These are phyloP conservation scores for Agraylea sexmaculata DNA, from an alignment of 1,140 invertebrate genomes.

Conservation along the genomic window DNA sequence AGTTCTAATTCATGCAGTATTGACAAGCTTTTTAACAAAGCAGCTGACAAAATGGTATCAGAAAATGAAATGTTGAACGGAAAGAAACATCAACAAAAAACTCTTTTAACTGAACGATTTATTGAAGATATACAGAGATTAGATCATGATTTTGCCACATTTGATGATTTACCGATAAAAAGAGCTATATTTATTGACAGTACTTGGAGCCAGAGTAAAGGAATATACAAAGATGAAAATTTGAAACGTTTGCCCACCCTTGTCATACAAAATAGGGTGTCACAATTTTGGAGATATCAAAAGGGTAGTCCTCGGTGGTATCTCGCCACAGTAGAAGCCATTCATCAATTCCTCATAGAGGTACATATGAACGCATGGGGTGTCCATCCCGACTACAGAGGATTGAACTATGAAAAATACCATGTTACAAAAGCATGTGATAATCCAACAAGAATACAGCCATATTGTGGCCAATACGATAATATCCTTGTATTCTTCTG, in stretches of 20 bases:
- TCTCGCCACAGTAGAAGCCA: conserved; percentile 85
- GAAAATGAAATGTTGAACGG: too few relatives aligned
- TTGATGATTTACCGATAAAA: conserved; percentile 50
- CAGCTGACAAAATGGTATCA: too few relatives aligned
- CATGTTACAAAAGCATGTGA: conserved; percentile 23
- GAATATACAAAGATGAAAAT: conserved; percentile 71
- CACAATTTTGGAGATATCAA: conserved; percentile 94
- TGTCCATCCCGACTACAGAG: conserved; percentile 37
- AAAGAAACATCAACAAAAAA: conserved; percentile 3
- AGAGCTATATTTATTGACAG: conserved; percentile 83
- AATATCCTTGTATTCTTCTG: conserved; percentile 89
- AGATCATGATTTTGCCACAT: too few relatives aligned
- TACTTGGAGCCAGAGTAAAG: conserved; percentile 85
- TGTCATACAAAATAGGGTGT: conserved; percentile 65
- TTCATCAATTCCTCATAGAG: conserved; percentile 84
- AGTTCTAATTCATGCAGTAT: conserved; percentile 55
- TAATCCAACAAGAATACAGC: conserved; percentile 24
- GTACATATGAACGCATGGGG: conserved; percentile 61
- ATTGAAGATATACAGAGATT: conserved; percentile 21
- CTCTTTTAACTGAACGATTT: conserved; percentile 20
- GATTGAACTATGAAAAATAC: conserved; percentile 31
- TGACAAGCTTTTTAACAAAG: conserved; percentile 45
- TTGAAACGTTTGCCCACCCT: conserved; percentile 62
- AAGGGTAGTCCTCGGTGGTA: conserved; percentile 83
- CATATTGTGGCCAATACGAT: conserved; percentile 75